Evolutionary conservation across 2,888 invertebrate genomes (phyloP).

Genomic region (Oeneis ivallda): DNA sequence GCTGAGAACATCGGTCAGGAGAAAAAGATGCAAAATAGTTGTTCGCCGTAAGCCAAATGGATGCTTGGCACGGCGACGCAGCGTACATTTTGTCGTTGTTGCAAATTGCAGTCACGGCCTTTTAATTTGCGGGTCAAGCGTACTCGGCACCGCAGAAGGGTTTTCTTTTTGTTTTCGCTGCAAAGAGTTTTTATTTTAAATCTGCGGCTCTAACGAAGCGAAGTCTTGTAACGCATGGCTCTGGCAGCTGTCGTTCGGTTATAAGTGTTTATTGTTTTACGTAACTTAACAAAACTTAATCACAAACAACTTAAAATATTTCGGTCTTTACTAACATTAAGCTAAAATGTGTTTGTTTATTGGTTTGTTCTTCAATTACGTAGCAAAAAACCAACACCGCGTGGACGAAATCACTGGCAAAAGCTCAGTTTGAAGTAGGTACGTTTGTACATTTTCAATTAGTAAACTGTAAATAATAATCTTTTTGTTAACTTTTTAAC

Average conservation of each 20-base stretch:
- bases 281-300: constrained; percentile 16
- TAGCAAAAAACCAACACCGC: too few species aligned
- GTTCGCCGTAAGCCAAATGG: constrained; percentile 48
- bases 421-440: too few species aligned
- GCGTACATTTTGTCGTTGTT: constrained; percentile 49
- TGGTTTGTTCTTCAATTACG: too few species aligned
- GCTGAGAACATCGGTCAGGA: constrained; percentile 40
- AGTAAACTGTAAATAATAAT: too few species aligned
- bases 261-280: constrained; percentile 34
- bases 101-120: constrained; percentile 44
- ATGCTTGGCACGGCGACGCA: constrained; percentile 52
- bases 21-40: constrained; percentile 47
- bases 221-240: constrained; percentile 65
- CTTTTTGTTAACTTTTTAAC: too few species aligned
- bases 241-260: constrained; percentile 54
- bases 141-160: constrained; percentile 57
- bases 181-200: constrained; percentile 73
- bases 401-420: too few species aligned
- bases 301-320: neutral
- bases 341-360: neutral
- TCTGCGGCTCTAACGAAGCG: constrained; percentile 75
- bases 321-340: too few species aligned
- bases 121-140: constrained; percentile 62
- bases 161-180: constrained; percentile 69
- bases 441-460: too few species aligned